Evolutionary conservation across 2,797 vertebrate genomes (phyloP).

Genomic region (Miichthys miiuy): DNA sequence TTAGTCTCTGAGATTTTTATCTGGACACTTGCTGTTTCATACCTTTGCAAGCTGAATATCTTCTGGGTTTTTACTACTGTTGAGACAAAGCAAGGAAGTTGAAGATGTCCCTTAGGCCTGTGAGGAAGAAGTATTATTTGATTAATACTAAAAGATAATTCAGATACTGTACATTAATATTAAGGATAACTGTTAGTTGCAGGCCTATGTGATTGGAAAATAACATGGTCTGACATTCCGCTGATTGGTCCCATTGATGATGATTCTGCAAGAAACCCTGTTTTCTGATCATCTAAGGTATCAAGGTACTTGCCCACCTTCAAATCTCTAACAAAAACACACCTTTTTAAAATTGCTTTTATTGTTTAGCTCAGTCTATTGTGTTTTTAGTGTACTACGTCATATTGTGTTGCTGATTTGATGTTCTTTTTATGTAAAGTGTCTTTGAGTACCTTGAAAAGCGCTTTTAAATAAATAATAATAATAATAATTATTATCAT

Average conservation of each 20-base stretch:
- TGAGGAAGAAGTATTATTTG: neutral
- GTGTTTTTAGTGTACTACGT: no score
- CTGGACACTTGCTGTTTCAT: neutral
- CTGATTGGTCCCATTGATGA: neutral
- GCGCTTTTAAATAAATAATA: no score
- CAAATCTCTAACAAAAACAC: no score
- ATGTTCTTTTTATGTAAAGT: no score
- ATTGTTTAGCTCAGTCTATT: no score
- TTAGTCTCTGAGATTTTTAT: no score
- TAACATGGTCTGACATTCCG: neutral
- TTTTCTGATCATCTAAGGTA: neutral
- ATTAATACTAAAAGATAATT: neutral
- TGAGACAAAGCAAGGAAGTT: neutral
- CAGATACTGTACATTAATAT: neutral
- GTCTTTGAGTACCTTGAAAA: no score
- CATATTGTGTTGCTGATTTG: no score
- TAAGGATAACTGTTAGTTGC: neutral
- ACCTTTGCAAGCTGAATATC: slow-evolving; percentile 1
- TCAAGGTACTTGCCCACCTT: no score
- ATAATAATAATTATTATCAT: no score
- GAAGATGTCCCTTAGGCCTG: neutral
- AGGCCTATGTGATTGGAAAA: neutral
- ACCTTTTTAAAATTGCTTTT: no score
- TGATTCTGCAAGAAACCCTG: neutral
- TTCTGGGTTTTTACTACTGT: neutral